Evolutionary conservation across 2,888 invertebrate genomes (phyloP).

Genomic region (Heliconius erato): DNA sequence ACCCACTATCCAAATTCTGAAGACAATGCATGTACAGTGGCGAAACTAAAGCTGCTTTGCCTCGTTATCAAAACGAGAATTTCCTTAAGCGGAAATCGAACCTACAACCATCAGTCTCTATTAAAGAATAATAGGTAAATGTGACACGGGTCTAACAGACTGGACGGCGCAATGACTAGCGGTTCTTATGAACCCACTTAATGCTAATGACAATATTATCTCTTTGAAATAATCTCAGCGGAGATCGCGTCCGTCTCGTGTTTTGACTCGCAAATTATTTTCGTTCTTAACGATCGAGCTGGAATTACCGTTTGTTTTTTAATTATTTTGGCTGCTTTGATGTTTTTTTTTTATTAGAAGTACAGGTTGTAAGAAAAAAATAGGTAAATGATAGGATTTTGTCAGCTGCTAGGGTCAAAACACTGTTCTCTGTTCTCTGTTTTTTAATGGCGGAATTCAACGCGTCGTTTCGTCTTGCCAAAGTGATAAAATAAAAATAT

Average conservation of each 20-base stretch:
- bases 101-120: not conserved
- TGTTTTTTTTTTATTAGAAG: not conserved
- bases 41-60: too few species aligned
- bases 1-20: too few species aligned
- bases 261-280: conserved; percentile 60
- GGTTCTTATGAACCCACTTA: conserved; percentile 79
- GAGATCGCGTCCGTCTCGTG: conserved; percentile 46
- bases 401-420: too few species aligned
- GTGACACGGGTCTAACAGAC: conserved; percentile 60
- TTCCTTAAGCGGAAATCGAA: too few species aligned
- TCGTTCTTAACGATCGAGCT: conserved; percentile 32
- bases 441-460: too few species aligned
- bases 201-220: conserved; percentile 84
- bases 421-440: too few species aligned
- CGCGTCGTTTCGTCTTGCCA: too few species aligned
- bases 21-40: too few species aligned
- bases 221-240: conserved; percentile 73
- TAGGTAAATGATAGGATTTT: too few species aligned
- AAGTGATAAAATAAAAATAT: too few species aligned
- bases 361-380: not conserved
- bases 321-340: not conserved
- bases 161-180: conserved; percentile 74
- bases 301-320: conserved; percentile 16
- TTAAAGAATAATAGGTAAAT: conserved; percentile 53
- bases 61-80: too few species aligned